Base-by-base conservation (phyloP, 2,888 invertebrate genomes). In the Tachina fera region DNA sequence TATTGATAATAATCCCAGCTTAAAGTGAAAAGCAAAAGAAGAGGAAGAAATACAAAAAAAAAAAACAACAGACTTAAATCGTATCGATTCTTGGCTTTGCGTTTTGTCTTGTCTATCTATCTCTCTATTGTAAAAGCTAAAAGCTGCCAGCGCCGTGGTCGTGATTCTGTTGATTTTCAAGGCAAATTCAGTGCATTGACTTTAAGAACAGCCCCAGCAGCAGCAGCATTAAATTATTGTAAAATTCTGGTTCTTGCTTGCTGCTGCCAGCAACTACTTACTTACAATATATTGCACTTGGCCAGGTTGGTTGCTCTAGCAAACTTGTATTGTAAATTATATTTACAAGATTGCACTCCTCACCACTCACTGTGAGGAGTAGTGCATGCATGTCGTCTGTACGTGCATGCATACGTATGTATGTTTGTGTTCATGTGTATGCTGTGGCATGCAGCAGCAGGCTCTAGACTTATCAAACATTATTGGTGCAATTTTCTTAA, bases 151-250 rank as follows among this genome's bases (percentile, higher is more conserved):
- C 79, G 76, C 60, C 78, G n/a, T n/a, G 81, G 85, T 82, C 84
- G 87, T 83, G 78, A 83, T 86, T 88, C 84, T 87, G 78, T 84
- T 81, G 83, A 67, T 78, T 85, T 89, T 88, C 87, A 88, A 88
- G 88, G 89, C 88, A 88, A 89, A 88, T 88, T 82, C 88, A 89
- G 89, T 89, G 87, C 89, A 88, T 90, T 90, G 89, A 90, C 89
- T 89, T 86, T 77, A 77, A 87, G 51, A 75, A 82, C 16, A 61
- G 22, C 67, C 13, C 13, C 51, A 43, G 5, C 78, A 51, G 45
- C 22, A 70, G 9, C 49, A 77, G 3, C 39, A 70, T 60, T 49
- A 71, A 75, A 75, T 67, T 47, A 61, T 83, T 86, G 75, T 76
- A 68, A 47, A 70, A 84, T 87, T 83, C 85, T 86, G 75, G 88